Percentiles rank a stretch among this genome's conserved stretches.
phyloP scores from a whole-genome alignment of 1,140 invertebrate species.

The Adoxophyes honmai region DNA sequence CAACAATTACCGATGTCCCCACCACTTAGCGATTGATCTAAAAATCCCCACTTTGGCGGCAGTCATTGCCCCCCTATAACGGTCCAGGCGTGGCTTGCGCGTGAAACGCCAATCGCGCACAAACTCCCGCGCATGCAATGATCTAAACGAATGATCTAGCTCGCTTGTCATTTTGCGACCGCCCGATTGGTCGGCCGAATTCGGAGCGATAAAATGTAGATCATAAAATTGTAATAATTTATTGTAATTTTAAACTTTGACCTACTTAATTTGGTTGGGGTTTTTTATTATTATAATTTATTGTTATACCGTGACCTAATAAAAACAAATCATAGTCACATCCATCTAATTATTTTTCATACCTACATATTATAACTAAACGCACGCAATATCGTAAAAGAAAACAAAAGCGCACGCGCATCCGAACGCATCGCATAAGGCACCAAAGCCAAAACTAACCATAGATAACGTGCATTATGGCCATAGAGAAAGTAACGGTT shows the following conservation, averaged over 20 bases:
- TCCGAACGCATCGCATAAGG: constrained; percentile 33
- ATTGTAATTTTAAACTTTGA: not conserved
- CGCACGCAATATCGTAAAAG: not conserved
- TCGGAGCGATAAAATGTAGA: constrained; percentile 9
- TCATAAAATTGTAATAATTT: constrained; percentile 1
- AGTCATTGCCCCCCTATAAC: constrained; percentile 66
- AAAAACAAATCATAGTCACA: not conserved
- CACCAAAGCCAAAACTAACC: constrained; percentile 26
- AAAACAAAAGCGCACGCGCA: not conserved
- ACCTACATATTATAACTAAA: not conserved
- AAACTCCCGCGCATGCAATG: constrained; percentile 44
- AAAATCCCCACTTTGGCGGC: constrained; percentile 62
- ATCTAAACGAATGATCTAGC: constrained; percentile 72
- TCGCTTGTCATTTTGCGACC: constrained; percentile 64
- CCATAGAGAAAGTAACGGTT: constrained; percentile 66
- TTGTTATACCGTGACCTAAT: not conserved
- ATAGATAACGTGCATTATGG: constrained; percentile 63
- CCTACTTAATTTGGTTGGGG: not conserved
- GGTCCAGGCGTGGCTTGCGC: constrained; percentile 64
- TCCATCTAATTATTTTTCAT: not conserved
- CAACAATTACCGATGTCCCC: constrained; percentile 59
- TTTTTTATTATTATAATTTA: not conserved
- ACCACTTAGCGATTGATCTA: constrained; percentile 48
- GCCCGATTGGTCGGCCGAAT: constrained; percentile 48
- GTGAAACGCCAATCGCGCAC: constrained; percentile 58